Base-by-base conservation (phyloP, 2,888 invertebrate species). In the Caenorhabditis zanzibari region DNA sequence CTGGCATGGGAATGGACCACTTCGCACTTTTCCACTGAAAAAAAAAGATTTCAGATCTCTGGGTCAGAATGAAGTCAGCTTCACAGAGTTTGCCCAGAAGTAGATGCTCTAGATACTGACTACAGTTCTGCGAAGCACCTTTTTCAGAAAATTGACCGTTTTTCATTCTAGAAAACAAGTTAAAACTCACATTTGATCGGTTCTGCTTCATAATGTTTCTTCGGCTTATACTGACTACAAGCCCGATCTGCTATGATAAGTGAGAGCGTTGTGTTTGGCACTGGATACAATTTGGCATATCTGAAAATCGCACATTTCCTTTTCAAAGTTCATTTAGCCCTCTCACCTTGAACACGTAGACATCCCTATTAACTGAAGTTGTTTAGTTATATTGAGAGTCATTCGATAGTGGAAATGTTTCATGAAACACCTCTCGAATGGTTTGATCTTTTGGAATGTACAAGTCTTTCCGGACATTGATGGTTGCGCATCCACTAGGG, bases 401-500 rank as follows among this genome's bases (percentile, higher is more conserved):
- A 88, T 81, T 26, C 81, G 73, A 59, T 85, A 82, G 14, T 83
- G 80, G 52, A 76, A 81, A 12, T 80, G 63, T 41, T 80, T 77
- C 54, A 85, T 81, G 49, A 84, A 82, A 68, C 88, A 88, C 63
- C 86, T 24, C 54, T 88, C 88, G 72, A 84, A 82, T n/a, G 88
- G 88, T 24, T 81, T 85, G 22, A 88, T 85, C 58, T 82, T 79
- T 63, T 88, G 87, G 69, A 88, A 88, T n/a, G 77, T 77, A 52
- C 88, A 88, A 22, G 86, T 85, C 9, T 84, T 85, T 47, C 85
- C 84, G 3, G 64, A 69, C 88, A 87, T 86, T 26, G 84, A 81
- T n/a, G 85, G 86, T 58, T 86, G 87, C 58, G 81, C 81, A 24
- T 49, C 72, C 9, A 79, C 75, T 5, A 64, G 19, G 6, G 74